Conservation (phyloP, 92 coral and sea anemone species). For the Siderastrea radians region DNA sequence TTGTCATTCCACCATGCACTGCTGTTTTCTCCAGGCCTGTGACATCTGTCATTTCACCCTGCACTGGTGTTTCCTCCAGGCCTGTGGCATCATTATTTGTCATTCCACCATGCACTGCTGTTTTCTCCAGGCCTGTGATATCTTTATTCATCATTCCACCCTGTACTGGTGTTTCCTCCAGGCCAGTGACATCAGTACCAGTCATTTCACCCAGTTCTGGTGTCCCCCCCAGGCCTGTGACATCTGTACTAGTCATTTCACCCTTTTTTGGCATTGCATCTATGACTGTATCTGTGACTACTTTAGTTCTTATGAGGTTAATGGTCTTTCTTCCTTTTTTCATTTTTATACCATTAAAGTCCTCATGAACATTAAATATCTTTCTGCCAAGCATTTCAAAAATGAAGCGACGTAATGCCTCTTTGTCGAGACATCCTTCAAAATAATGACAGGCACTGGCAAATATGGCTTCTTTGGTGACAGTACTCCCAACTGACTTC, state of each 20-base stretch:
- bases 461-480: background rate
- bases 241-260: no score
- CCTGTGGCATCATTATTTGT: no score
- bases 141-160: no score
- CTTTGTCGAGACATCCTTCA: background rate
- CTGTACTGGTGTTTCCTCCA: no score
- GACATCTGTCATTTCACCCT: no score
- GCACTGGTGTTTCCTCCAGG: no score
- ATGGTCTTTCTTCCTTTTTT: conserved; percentile 17
- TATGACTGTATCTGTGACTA: background rate
- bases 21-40: no score
- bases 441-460: background rate
- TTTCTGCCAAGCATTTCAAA: conserved; percentile 21
- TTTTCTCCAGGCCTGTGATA: no score
- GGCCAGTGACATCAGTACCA: no score
- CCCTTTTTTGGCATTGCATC: no score
- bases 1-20: no score
- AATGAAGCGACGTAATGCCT: background rate
- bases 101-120: no score
- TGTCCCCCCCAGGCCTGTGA: background rate
- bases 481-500: conserved; percentile 3
- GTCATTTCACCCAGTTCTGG: background rate
- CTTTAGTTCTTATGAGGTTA: background rate
- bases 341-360: background rate
- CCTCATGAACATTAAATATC: background rate